Evolutionary conservation across 2,888 invertebrate genomes (phyloP).

Genomic region (Sylvicola cinctus): DNA sequence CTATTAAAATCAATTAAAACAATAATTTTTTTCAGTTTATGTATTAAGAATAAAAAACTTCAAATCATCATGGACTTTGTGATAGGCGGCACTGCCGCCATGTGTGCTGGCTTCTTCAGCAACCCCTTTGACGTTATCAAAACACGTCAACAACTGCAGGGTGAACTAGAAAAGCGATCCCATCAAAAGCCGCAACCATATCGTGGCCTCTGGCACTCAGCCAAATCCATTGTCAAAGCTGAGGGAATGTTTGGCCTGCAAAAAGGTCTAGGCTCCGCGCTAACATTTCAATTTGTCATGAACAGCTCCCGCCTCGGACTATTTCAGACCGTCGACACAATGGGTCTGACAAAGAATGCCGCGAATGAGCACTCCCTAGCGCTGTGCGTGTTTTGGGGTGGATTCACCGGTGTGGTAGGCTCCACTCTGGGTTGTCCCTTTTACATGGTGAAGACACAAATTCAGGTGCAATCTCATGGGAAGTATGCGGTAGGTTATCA

Average conservation of each 20-base stretch:
- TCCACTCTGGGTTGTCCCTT: slow-evolving; percentile 53
- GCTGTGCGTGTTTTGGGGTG: slow-evolving; percentile 13
- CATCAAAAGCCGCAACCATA: slow-evolving; percentile 35
- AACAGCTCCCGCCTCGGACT: slow-evolving; percentile 32
- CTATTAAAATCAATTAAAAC: too few relatives aligned
- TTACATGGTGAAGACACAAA: slow-evolving; percentile 66
- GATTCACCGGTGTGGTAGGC: slow-evolving; percentile 42
- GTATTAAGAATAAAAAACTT: too few relatives aligned
- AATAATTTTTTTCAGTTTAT: too few relatives aligned
- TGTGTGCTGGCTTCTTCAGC: slow-evolving; percentile 61
- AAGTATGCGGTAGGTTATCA: slow-evolving; percentile 72
- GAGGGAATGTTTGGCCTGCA: slow-evolving; percentile 59
- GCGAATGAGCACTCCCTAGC: slow-evolving; percentile 8
- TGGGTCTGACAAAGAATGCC: slow-evolving; percentile 27
- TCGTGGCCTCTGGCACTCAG: slow-evolving; percentile 62
- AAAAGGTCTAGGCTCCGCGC: slow-evolving; percentile 60
- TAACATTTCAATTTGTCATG: slow-evolving; percentile 53
- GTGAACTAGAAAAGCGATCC: slow-evolving; percentile 50
- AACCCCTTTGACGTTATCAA: slow-evolving; percentile 82
- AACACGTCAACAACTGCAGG: slow-evolving; percentile 73
- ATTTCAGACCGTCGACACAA: slow-evolving; percentile 39
- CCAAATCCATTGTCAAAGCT: slow-evolving; percentile 46
- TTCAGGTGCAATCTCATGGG: slow-evolving; percentile 51
- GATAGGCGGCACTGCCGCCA: slow-evolving; percentile 52
- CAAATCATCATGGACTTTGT: slow-evolving; percentile 58